A percentile compares a stretch with the other conserved stretches of the same genome.
phyloP scores from a whole-genome alignment of 1,140 invertebrate species.

The Magallana angulata region DNA sequence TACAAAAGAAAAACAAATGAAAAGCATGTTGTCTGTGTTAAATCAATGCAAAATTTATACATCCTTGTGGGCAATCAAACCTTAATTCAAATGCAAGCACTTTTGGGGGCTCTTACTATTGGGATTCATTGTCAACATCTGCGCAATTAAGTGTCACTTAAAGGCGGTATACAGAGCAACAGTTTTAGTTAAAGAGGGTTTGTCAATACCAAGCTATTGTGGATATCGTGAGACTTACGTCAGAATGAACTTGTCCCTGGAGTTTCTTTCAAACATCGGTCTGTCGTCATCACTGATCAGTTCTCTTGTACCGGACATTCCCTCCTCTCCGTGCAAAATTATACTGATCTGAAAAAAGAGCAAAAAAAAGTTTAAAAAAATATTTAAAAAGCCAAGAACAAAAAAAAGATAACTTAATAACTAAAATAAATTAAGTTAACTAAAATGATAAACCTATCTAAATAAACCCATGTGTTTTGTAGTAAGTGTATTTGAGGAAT shows the following conservation, averaged over 20 bases:
- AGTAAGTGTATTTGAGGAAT: too few relatives aligned
- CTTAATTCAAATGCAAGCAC: not conserved
- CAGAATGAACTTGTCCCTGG: slow-evolving; percentile 76
- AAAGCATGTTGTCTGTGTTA: not conserved
- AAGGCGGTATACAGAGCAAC: too few relatives aligned
- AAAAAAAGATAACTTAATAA: too few relatives aligned
- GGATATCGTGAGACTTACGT: slow-evolving; percentile 69
- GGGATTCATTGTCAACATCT: too few relatives aligned
- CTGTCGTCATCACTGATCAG: slow-evolving; percentile 74
- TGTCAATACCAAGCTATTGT: too few relatives aligned
- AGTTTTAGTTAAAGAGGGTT: too few relatives aligned
- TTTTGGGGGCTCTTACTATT: not conserved
- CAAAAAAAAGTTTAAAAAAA: not conserved
- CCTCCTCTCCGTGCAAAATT: slow-evolving; percentile 78
- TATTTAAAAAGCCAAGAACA: too few relatives aligned
- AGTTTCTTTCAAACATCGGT: slow-evolving; percentile 77
- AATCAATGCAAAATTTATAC: not conserved
- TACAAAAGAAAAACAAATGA: not conserved
- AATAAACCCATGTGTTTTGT: too few relatives aligned
- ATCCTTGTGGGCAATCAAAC: not conserved
- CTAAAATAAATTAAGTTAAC: too few relatives aligned
- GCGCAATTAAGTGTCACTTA: too few relatives aligned
- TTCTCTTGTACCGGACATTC: slow-evolving; percentile 79
- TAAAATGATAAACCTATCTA: too few relatives aligned
- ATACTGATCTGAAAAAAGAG: slow-evolving; percentile 74